Evolutionary conservation across 2,888 invertebrate genomes (phyloP), one percentile per base, ranked within the genome.

Genomic region (Lasioglossum malachurum): DNA sequence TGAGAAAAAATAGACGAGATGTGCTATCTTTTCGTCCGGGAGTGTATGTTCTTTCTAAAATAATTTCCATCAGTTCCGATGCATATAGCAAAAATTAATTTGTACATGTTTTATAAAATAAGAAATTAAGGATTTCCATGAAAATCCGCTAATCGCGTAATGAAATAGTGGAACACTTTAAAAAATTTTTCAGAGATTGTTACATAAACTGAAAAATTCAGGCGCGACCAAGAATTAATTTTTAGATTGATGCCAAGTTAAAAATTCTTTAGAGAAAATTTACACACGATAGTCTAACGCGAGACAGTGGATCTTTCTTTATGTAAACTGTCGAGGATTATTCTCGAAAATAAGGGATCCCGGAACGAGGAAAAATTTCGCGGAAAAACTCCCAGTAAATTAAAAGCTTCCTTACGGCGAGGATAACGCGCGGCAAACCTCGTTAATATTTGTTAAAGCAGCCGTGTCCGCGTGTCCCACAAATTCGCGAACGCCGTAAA

Each of bases 361-460:
- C 2, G 60, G 27, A 60, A 31, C 27, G 60, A 60, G 60, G 60
- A 60, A 31, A 60, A 60, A 60, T 23, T 60, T 27, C 60, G 60
- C 12, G 60, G 27, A 60, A 60, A 60, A 60, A 31, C 60, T 60
- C 60, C 60, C 60, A 60, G 27, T 60, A 60, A 60, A 60, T 60
- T 27, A 60, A 60, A 60, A 60, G 60, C 60, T 60, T 60, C 60
- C 60, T 60, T 60, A 60, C 60, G 27, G 14, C 60, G n/a, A 27
- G 60, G 60, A 60, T 60, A 60, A 60, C 27, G 60, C 60, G 27
- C 53, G 23, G 60, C n/a, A 16, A 60, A 60, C 14, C 60, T 60
- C 60, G 60, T 60, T 60, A 60, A 60, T 60, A 60, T 60, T 60
- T 60, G 27, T 60, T 60, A 60, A 60, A 60, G 27, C 60, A 27